phyloP scores from a whole-genome alignment of 2,797 vertebrate species.

The Hipposideros larvatus region DNA sequence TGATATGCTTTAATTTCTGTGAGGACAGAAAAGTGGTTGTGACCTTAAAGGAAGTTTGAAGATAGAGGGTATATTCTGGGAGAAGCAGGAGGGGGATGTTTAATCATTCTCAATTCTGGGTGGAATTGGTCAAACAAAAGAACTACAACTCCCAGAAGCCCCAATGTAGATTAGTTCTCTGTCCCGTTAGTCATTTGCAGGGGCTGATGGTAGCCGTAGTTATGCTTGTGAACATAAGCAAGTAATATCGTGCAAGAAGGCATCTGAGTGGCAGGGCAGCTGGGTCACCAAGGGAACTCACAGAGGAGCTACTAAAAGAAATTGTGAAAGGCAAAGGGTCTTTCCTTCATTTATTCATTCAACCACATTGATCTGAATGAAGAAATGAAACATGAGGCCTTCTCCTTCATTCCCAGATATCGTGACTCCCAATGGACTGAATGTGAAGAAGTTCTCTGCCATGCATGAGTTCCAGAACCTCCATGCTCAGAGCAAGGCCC shows the following conservation, averaged over 20 bases:
- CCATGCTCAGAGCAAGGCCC: constrained; percentile 96
- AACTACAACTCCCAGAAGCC: neutral
- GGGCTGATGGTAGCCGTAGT: neutral
- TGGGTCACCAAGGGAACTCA: neutral
- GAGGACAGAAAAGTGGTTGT: neutral
- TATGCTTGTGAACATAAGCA: neutral
- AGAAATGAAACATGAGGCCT: neutral
- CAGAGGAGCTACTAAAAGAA: neutral
- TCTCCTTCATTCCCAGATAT: constrained; percentile 88
- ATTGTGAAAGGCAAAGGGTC: neutral
- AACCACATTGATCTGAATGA: neutral
- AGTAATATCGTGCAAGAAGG: neutral
- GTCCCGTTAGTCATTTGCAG: neutral
- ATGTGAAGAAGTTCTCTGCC: constrained; percentile 97
- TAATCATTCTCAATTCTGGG: neutral
- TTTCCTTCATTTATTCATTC: neutral
- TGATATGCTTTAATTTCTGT: constrained; percentile 8
- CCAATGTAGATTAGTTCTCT: neutral
- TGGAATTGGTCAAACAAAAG: neutral
- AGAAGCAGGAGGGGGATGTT: neutral
- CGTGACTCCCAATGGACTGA: constrained; percentile 95
- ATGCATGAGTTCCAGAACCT: constrained; percentile 98
- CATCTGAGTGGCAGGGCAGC: neutral
- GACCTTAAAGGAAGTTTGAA: neutral
- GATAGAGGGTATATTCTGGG: neutral